Conservation (phyloP, 2,888 invertebrate genomes). For the Emmelina monodactyla region DNA sequence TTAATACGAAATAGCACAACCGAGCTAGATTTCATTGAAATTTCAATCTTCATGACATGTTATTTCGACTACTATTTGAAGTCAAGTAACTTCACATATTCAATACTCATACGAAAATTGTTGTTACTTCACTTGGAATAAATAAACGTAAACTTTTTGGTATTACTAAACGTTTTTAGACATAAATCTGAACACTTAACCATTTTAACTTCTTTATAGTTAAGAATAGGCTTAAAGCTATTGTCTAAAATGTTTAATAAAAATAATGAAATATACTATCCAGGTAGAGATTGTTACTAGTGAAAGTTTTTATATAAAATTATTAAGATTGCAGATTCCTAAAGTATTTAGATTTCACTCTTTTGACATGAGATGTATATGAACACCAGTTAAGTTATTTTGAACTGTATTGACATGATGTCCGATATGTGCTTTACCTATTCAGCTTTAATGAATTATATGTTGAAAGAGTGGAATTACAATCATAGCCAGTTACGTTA, state of each 20-base stretch:
- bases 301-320: constrained; percentile 59
- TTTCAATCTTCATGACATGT: too few species aligned
- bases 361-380: constrained; percentile 23
- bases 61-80: too few species aligned
- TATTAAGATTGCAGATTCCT: constrained; percentile 32
- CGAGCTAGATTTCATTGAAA: constrained; percentile 41
- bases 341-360: constrained; percentile 26
- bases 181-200: constrained; percentile 22
- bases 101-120: too few species aligned
- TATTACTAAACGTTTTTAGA: too few species aligned
- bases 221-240: constrained; percentile 58
- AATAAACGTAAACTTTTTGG: too few species aligned
- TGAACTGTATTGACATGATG: constrained; percentile 10
- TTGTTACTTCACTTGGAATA: too few species aligned
- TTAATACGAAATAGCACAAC: constrained; percentile 56
- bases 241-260: constrained; percentile 52
- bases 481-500: constrained; percentile 40
- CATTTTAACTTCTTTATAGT: constrained; percentile 55
- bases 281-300: constrained; percentile 64
- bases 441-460: constrained; percentile 36
- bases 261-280: constrained; percentile 48
- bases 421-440: constrained; percentile 19
- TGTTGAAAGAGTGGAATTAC: constrained; percentile 30
- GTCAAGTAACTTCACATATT: too few species aligned
- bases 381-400: constrained; percentile 31